A percentile compares a stretch with the other conserved stretches of the same genome.
phyloP scores from a whole-genome alignment of 1,140 invertebrate species.

The Halyomorpha halys region DNA sequence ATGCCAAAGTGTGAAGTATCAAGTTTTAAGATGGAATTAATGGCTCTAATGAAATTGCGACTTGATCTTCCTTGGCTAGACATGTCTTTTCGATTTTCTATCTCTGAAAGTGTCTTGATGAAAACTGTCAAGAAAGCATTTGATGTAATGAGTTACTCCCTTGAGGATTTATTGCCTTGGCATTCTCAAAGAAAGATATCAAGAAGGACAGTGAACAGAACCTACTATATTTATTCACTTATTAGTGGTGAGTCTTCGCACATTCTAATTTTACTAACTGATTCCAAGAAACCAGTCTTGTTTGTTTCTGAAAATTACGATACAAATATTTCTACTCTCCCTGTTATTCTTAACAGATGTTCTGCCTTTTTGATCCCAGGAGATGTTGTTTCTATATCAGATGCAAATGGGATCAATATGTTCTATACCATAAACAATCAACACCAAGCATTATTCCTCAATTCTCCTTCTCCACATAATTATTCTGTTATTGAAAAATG shows the following conservation, averaged over 20 bases:
- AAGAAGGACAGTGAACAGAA: not conserved
- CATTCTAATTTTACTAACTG: not conserved
- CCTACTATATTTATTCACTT: not conserved
- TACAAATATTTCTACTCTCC: not conserved
- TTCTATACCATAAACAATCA: not conserved
- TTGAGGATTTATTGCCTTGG: constrained; percentile 6
- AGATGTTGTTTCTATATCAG: not conserved
- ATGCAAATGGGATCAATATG: not conserved
- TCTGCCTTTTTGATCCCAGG: not conserved
- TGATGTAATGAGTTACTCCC: constrained; percentile 7
- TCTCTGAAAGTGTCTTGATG: not conserved
- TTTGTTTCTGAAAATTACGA: not conserved
- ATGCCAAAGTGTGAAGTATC: constrained; percentile 7
- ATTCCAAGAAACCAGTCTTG: not conserved
- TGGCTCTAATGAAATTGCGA: not conserved
- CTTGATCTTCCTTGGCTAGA: constrained; percentile 5
- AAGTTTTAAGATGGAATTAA: constrained; percentile 9
- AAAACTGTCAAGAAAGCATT: not conserved
- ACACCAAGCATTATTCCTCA: not conserved
- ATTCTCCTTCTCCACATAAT: not conserved
- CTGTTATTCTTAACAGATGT: not conserved
- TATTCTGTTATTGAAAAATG: constrained; percentile 9
- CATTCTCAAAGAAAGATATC: not conserved
- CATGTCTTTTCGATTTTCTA: constrained; percentile 10
- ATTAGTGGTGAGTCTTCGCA: not conserved